Base-by-base conservation (phyloP, 2,113 vertebrate genomes). In the Himantopus leucocephalus region DNA sequence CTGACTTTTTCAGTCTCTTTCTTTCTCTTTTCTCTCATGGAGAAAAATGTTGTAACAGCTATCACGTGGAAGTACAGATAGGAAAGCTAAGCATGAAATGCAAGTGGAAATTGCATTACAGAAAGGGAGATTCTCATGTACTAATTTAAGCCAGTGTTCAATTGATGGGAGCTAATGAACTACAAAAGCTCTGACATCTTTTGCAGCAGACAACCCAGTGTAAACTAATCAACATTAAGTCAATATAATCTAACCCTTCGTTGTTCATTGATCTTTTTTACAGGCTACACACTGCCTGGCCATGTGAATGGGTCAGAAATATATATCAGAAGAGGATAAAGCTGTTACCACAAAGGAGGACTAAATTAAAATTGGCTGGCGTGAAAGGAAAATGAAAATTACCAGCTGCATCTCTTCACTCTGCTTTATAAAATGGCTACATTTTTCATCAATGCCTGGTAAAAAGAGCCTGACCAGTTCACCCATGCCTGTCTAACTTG, bases 201-300 rank as follows among this genome's bases (percentile, higher is more conserved):
- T 85, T 95, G 86, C 81, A 93, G 93, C 92, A 53, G 71, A 95
- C 74, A 91, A 85, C 59, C 74, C 67, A 90, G 72, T 94, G 94
- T 95, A 97, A 96, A 97, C 89, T 97, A 96, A 97, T 95, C 94
- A 96, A 95, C 94, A 96, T 92, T 86, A 95, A 94, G 90, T 96
- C 92, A 94, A 97, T 95, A 96, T 96, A 94, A 96, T 92, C 94
- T 84, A 92, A 91, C 73, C 41, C 83, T 93, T 90, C 5, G 2
- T 80, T 96, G 81, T 96, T 95, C 92, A 92, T 95, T 96, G 89
- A 94, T 92, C 93, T 90, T 84, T 96, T 96, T 95, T 91, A 86
- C 76, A 93, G 64, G 30, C 85, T 92, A 74, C 66, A 91, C 47
- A 66, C 15, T 74, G 56, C 50, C 84, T 82, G 90, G 37, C 30